Percentiles rank a stretch among this genome's conserved stretches.
Evolutionary conservation across 2,888 invertebrate genomes (phyloP).

Genomic region (Ryuthela nishihirai): DNA sequence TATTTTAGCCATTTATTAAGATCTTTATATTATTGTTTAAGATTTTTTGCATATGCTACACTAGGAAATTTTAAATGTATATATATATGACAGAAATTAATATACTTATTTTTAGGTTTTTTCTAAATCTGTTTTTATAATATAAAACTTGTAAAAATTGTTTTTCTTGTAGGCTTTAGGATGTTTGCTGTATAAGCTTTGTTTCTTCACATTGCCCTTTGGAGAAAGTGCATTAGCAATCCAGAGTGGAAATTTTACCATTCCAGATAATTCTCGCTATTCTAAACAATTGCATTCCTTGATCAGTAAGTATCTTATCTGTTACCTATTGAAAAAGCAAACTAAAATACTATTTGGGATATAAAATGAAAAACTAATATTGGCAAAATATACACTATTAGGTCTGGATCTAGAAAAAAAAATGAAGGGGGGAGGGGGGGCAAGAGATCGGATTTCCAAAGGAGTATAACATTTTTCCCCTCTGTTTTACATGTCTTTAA

Average conservation of each 20-base stretch:
- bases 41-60: no score
- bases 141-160: not conserved
- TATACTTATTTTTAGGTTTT: not conserved
- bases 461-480: no score
- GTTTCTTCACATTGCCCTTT: conserved; percentile 84
- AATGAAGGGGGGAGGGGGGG: no score
- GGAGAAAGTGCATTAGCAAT: conserved; percentile 90
- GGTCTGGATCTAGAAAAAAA: no score
- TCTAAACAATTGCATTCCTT: conserved; percentile 66
- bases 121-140: not conserved
- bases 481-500: no score
- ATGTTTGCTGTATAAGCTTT: conserved; percentile 80
- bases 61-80: no score
- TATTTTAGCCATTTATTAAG: no score
- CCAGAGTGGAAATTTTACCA: conserved; percentile 78
- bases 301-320: conserved; percentile 60
- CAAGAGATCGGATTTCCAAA: no score
- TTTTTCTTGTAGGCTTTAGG: conserved; percentile 67
- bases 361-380: no score
- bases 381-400: no score
- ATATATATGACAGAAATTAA: no score
- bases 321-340: not conserved
- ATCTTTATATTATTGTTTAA: no score
- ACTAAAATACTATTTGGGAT: not conserved
- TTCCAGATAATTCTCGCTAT: conserved; percentile 75